Evolutionary conservation across 2,113 vertebrate species (phyloP).

Genomic region (Pavo muticus): DNA sequence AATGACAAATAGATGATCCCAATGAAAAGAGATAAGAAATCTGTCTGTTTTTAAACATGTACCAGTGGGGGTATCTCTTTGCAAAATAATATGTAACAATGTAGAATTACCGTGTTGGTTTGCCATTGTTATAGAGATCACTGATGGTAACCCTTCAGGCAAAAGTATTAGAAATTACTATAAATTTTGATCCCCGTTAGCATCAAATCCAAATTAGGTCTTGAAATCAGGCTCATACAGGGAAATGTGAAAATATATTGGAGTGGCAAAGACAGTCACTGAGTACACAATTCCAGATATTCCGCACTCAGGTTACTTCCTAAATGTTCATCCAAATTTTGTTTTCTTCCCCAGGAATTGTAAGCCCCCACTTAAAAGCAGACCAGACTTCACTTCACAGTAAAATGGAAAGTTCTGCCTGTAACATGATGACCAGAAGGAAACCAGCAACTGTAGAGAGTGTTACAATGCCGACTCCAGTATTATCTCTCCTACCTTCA

Average conservation of each 20-base stretch:
- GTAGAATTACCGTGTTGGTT: background rate
- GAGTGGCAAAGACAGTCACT: background rate
- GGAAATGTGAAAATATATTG: background rate
- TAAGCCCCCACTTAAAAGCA: slow-evolving; percentile 82
- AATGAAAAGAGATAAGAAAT: background rate
- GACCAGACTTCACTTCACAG: slow-evolving; percentile 77
- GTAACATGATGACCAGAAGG: slow-evolving; percentile 80
- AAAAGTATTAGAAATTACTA: background rate
- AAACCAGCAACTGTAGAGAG: slow-evolving; percentile 78
- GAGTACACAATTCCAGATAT: background rate
- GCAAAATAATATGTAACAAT: background rate
- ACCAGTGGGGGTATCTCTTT: background rate
- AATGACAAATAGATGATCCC: background rate
- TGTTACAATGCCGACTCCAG: slow-evolving; percentile 70
- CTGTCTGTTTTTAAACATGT: background rate
- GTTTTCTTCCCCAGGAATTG: slow-evolving; percentile 71
- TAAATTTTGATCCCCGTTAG: background rate
- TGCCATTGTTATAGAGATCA: background rate
- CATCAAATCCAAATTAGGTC: background rate
- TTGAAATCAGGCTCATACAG: background rate
- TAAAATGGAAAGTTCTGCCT: slow-evolving; percentile 78
- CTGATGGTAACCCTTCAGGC: background rate
- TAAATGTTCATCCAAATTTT: background rate
- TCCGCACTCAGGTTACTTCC: background rate
- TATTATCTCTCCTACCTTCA: slow-evolving; percentile 81